A percentile compares a stretch with the other conserved stretches of the same genome.
Conservation (phyloP, 2,888 invertebrate genomes). For the Lasioglossum oenotherae region DNA sequence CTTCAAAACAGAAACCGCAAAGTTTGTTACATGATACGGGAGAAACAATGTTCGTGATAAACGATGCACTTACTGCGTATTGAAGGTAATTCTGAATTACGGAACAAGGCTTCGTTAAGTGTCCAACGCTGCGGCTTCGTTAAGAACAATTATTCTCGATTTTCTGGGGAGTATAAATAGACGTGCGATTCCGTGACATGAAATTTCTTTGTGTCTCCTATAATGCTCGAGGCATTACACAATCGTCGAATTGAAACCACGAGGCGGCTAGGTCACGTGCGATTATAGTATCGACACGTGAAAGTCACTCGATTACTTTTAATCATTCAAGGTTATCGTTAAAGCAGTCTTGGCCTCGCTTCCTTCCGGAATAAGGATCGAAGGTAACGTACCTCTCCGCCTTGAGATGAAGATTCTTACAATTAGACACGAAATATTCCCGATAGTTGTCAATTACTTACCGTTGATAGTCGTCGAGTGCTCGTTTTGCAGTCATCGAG, state of each 20-base stretch:
- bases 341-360: constrained; percentile 29
- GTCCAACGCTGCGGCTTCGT: constrained; percentile 25
- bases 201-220: constrained; percentile 19
- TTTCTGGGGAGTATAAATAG: constrained; percentile 26
- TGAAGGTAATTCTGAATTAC: constrained; percentile 19
- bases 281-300: constrained; percentile 5
- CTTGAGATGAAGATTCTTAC: not conserved
- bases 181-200: constrained; percentile 11
- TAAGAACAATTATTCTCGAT: constrained; percentile 34
- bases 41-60: constrained; percentile 1
- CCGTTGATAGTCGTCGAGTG: not conserved
- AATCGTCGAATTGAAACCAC: constrained; percentile 6
- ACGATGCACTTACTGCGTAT: constrained; percentile 9
- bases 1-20: not conserved
- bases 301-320: constrained; percentile 24
- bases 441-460: not conserved
- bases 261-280: not conserved
- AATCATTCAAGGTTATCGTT: constrained; percentile 21
- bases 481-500: not conserved
- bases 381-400: constrained; percentile 1
- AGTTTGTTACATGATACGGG: not conserved
- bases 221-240: not conserved
- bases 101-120: constrained; percentile 2
- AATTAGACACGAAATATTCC: not conserved
- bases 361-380: constrained; percentile 6